Evolutionary conservation across 92 coral and sea anemone genomes (phyloP).

Genomic region (Bergia puertoricense): DNA sequence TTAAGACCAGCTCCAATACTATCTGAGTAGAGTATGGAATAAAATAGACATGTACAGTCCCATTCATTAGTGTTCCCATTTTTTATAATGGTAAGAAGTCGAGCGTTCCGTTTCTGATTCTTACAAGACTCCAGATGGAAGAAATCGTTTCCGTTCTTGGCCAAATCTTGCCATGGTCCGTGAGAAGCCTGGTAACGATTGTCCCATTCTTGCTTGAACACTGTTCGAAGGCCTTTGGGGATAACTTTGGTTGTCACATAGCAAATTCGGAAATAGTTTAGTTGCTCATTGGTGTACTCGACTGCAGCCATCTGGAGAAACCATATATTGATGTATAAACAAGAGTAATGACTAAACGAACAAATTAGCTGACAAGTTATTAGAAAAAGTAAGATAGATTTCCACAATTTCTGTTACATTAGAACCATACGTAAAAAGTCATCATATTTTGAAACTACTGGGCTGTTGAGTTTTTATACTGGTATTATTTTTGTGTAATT

Average conservation of each 20-base stretch:
- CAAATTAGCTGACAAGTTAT: no score
- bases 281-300: slow-evolving; percentile 42
- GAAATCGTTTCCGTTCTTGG: slow-evolving; percentile 37
- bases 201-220: slow-evolving; percentile 63
- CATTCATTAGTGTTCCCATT: slow-evolving; percentile 49
- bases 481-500: no score
- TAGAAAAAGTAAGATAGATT: no score
- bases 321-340: not conserved
- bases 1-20: slow-evolving; percentile 37
- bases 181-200: slow-evolving; percentile 19
- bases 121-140: slow-evolving; percentile 8
- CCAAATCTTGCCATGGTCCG: slow-evolving; percentile 53
- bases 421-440: no score
- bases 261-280: slow-evolving; percentile 58
- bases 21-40: slow-evolving; percentile 50
- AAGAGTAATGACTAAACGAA: not conserved
- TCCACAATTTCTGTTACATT: no score
- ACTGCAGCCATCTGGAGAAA: slow-evolving; percentile 2
- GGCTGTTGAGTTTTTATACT: no score
- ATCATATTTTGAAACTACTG: no score
- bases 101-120: slow-evolving; percentile 11
- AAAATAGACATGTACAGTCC: slow-evolving; percentile 56
- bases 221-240: slow-evolving; percentile 49
- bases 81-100: slow-evolving; percentile 21
- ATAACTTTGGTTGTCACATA: slow-evolving; percentile 42